Evolutionary conservation across 64 coral and sea anemone species (phyloP).

Genomic region (Porites lutea): DNA sequence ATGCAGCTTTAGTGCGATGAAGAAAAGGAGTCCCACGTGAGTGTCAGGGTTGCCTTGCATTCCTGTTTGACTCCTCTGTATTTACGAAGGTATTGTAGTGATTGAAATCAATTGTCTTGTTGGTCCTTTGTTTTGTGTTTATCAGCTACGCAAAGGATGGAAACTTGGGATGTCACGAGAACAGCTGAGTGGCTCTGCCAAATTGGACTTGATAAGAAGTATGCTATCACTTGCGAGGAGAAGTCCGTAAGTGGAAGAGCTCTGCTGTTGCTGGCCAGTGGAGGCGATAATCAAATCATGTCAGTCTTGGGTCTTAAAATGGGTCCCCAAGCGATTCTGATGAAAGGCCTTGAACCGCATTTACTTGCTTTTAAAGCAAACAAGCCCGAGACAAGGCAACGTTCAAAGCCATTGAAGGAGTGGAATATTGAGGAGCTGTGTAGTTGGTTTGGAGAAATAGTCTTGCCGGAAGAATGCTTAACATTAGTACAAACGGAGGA

Average conservation of each 20-base stretch:
- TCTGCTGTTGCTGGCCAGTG: neutral
- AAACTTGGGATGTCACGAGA: neutral
- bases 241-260: neutral
- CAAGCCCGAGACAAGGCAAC: neutral
- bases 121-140: neutral
- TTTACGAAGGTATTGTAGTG: too few relatives aligned
- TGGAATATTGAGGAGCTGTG: constrained; percentile 27
- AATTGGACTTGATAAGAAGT: neutral
- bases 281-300: neutral
- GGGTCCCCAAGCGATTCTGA: neutral
- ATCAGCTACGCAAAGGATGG: neutral
- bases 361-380: neutral
- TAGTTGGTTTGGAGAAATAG: constrained; percentile 31
- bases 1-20: too few relatives aligned
- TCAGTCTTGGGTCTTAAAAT: neutral
- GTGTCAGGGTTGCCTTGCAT: too few relatives aligned
- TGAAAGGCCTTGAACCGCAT: neutral
- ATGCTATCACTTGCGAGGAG: neutral
- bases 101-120: too few relatives aligned
- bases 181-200: neutral
- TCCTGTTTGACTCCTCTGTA: too few relatives aligned
- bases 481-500: neutral
- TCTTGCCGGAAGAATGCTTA: neutral
- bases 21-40: too few relatives aligned
- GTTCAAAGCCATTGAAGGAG: neutral